Evolutionary conservation across 2,888 invertebrate species (phyloP), one percentile per base, ranked within the genome.

Genomic region (Pherbina coryleti): DNA sequence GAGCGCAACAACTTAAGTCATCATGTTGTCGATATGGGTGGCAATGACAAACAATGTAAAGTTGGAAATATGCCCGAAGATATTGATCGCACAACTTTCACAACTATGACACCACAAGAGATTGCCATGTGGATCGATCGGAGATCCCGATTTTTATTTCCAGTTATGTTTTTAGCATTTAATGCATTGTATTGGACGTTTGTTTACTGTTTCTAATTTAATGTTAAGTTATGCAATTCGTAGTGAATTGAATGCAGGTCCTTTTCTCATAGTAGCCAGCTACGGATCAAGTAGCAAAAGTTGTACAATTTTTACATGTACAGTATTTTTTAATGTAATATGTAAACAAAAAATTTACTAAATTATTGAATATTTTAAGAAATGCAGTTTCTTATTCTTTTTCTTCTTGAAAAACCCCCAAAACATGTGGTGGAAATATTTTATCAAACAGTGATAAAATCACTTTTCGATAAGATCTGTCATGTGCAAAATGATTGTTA

Each of bases 101-200:
- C 87, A 64, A 88, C 87, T 77, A 87, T 87, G 87, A 88, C 87
- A 44, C 87, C 87, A 28, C 87, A 87, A 77, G 87, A 87, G 79
- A 87, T 87, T 74, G 88, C 87, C 78, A 87, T 87, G 87, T 87
- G 87, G 87, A 87, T 87, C 60, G 87, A 87, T 77, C 79, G 88
- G 44, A 83, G 87, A 8, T 85, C 88, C 0, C 83, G 87, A 19
- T 83, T 85, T 22, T 76, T 87, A 19, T 87, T 87, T 79, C 87
- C 87, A 1, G 81, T 85, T 57, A 86, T 86, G 88, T 87, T 87
- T 77, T 69, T 87, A 76, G 86, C 84, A 3, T 87, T 87, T 28
- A 87, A 87, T 82, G 85, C 83, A 51, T 79, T 87, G 60, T 87
- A 88, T 73, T 87, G 87, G 87, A 86, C 88, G 37, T 87, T 87